phyloP scores from a whole-genome alignment of 2,888 invertebrate species.

The Dichetophora obliterata region DNA sequence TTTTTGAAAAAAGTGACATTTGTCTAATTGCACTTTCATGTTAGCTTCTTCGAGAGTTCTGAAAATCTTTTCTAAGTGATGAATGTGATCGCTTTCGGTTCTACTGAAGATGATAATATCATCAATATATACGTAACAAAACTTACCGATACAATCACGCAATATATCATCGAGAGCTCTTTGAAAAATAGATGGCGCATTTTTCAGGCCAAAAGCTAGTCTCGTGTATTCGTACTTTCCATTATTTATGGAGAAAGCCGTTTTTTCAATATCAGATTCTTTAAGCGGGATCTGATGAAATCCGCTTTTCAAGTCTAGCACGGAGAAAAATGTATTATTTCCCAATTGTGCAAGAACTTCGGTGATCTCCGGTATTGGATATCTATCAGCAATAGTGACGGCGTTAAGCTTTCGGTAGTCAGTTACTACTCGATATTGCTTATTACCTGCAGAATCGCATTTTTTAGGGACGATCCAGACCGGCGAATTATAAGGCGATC shows the following conservation, averaged over 20 bases:
- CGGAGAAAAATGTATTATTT: not conserved
- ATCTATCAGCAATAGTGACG: no score
- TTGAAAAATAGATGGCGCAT: conserved; percentile 34
- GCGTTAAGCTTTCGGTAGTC: no score
- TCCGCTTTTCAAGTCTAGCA: conserved; percentile 3
- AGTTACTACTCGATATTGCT: no score
- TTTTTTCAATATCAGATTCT: conserved; percentile 31
- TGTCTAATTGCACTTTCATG: not conserved
- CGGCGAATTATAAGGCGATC: no score
- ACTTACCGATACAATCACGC: conserved; percentile 20
- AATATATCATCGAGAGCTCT: conserved; percentile 34
- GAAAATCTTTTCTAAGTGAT: not conserved
- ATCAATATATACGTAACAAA: conserved; percentile 36
- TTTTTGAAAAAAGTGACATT: not conserved
- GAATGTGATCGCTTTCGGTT: not conserved
- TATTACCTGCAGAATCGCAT: no score
- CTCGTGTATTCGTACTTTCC: not conserved
- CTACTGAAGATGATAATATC: conserved; percentile 28
- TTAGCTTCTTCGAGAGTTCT: not conserved
- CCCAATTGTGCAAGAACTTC: no score
- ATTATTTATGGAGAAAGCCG: conserved; percentile 15
- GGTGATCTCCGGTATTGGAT: no score
- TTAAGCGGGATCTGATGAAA: conserved; percentile 31
- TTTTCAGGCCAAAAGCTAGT: conserved; percentile 24
- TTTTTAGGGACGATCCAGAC: no score